Evolutionary conservation across 92 coral and sea anemone species (phyloP).

Genomic region (Galaxea fascicularis): DNA sequence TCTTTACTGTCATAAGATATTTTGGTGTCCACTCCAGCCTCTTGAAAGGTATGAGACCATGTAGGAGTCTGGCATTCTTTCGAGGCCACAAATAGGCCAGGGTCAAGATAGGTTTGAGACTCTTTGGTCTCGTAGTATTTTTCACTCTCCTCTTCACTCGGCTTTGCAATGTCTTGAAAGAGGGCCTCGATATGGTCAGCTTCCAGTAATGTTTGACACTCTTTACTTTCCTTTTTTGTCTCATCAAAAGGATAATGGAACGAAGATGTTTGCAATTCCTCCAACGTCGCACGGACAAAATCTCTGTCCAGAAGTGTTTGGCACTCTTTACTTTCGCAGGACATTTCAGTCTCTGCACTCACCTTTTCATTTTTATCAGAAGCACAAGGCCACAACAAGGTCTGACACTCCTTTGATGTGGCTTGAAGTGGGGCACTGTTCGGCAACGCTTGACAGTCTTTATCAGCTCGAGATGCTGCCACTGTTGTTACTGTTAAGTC

Average conservation of each 20-base stretch:
- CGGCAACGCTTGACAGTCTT: slow-evolving; percentile 32
- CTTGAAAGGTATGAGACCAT: neutral
- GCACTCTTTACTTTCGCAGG: slow-evolving; percentile 6
- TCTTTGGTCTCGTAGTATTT: slow-evolving; percentile 7
- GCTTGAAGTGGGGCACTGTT: neutral
- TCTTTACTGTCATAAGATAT: neutral
- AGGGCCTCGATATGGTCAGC: neutral
- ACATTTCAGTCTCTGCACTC: neutral
- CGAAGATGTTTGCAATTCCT: neutral
- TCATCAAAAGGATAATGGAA: neutral
- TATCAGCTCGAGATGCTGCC: neutral
- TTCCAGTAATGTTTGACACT: slow-evolving; percentile 25
- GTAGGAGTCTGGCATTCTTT: slow-evolving; percentile 19
- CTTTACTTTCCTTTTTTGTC: neutral
- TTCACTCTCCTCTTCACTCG: neutral
- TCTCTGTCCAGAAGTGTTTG: slow-evolving; percentile 19
- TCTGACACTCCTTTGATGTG: slow-evolving; percentile 37
- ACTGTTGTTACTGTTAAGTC: neutral
- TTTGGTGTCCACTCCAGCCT: neutral
- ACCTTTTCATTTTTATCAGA: neutral
- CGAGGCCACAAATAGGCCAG: neutral
- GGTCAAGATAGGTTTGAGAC: slow-evolving; percentile 6
- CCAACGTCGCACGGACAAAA: neutral
- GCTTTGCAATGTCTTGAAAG: neutral
- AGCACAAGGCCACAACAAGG: neutral